Conservation (phyloP, 2,797 vertebrate genomes). For the Helostoma temminkii region DNA sequence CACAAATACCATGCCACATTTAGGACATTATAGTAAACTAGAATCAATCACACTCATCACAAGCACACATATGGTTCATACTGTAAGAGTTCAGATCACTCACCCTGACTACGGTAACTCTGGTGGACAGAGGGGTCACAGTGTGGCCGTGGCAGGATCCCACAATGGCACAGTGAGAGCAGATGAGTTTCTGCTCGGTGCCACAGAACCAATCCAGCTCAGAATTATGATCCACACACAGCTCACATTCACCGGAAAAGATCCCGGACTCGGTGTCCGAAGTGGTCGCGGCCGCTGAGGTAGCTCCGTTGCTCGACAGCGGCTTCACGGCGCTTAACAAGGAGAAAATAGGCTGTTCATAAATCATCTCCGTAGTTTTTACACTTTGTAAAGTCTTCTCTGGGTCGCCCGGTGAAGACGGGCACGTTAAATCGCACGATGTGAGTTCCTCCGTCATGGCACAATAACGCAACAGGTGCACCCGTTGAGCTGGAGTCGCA, state of each 20-base stretch:
- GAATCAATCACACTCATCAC: not conserved
- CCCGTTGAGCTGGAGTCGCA: slow-evolving; percentile 41
- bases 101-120: slow-evolving; percentile 86
- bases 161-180: slow-evolving; percentile 79
- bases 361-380: slow-evolving; percentile 19
- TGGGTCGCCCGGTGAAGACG: slow-evolving; percentile 50
- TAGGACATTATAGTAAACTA: not conserved
- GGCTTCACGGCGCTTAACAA: slow-evolving; percentile 35
- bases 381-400: not conserved
- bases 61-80: not conserved
- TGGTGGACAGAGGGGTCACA: slow-evolving; percentile 78
- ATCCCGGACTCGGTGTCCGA: slow-evolving; percentile 70
- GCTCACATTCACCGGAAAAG: slow-evolving; percentile 65
- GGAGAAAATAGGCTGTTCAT: slow-evolving; percentile 66
- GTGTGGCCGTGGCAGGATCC: slow-evolving; percentile 85
- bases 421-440: slow-evolving; percentile 67
- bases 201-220: slow-evolving; percentile 86
- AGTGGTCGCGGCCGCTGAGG: slow-evolving; percentile 9
- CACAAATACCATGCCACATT: not conserved
- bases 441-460: slow-evolving; percentile 74
- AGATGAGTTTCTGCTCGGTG: slow-evolving; percentile 84
- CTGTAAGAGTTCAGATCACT: slow-evolving; percentile 17
- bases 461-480: slow-evolving; percentile 72
- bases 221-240: slow-evolving; percentile 80
- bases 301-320: not conserved